Base-by-base conservation (phyloP, 2,113 vertebrate genomes). In the Crotalus tigris region DNA sequence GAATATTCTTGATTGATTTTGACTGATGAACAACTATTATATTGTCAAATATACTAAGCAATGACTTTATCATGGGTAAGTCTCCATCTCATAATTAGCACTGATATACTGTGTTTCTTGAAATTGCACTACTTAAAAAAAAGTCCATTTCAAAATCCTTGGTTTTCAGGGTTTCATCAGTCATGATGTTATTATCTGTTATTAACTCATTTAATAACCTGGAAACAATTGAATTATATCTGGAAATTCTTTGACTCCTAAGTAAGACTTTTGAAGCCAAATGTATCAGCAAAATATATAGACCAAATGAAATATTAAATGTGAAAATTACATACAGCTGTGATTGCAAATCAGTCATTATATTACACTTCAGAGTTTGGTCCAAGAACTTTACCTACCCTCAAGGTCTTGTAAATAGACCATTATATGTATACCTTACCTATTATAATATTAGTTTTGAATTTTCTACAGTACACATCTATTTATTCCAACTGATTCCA, bases 231-330 rank as follows among this genome's bases (percentile, higher is more conserved):
- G 93, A 81, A 1, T 26, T 17, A n/a, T 58, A 95, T 61, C 87
- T 1, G 3, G 89, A 96, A 95, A 95, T 58, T 90, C 87, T 94
- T 93, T n/a, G 92, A 15, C 92, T 95, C 44, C n/a, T 55, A 90
- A 29, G 81, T 59, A 13, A 1, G 92, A 15, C 53, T 90, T 91
- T 75, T 1, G n/a, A 26, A 93, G 12, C 90, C 64, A 93, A 0
- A 5, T 91, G 1, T 69, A 33, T 88, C 24, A 26, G 59, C 15
- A 49, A 21, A 93, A 46, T 91, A 29, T 86, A 61, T 6, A 61
- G 49, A 54, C 26, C 53, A 94, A 1, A 0, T 94, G 15, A 29
- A 94, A 33, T 11, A 1, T 93, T 21, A 54, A 3, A 91, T 92
- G 64, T 86, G 59, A 10, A 55, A 69, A 87, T 94, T 94, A 90